Evolutionary conservation across 30 jellyfish, hydroid and myxozoan species (phyloP).

Genomic region (Pseudorhiza aurosa): DNA sequence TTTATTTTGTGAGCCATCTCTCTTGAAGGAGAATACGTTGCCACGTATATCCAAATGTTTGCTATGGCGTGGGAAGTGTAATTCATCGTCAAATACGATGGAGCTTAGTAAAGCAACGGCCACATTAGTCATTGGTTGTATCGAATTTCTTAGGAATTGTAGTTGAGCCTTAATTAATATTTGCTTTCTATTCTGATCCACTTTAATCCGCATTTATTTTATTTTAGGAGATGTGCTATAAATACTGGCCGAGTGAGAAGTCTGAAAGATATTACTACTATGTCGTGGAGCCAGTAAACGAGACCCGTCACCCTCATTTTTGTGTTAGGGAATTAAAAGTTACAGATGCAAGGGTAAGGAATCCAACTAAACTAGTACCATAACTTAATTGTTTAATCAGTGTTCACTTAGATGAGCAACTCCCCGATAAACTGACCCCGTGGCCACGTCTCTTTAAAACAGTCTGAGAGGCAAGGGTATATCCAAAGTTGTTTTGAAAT

Average conservation of each 20-base stretch:
- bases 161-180: no score
- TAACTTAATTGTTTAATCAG: neutral
- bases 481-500: no score
- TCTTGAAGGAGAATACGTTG: no score
- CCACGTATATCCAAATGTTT: neutral
- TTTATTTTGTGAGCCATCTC: no score
- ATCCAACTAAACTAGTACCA: neutral
- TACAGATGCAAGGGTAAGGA: slow-evolving; percentile 94
- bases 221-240: slow-evolving; percentile 85
- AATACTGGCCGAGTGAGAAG: slow-evolving; percentile 93
- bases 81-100: neutral
- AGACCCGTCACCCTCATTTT: slow-evolving; percentile 77
- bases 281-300: slow-evolving; percentile 91
- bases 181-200: neutral
- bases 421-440: no score
- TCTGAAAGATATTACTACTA: slow-evolving; percentile 75
- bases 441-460: no score
- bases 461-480: no score
- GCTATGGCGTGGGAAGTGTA: neutral
- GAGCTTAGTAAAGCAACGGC: no score
- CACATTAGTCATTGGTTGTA: no score
- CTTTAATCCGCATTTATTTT: neutral
- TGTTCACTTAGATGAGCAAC: no score
- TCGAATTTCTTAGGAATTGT: no score
- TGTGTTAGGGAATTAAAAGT: slow-evolving; percentile 87